phyloP scores from a whole-genome alignment of 2,888 invertebrate species.

The Erpobdella octoculata region DNA sequence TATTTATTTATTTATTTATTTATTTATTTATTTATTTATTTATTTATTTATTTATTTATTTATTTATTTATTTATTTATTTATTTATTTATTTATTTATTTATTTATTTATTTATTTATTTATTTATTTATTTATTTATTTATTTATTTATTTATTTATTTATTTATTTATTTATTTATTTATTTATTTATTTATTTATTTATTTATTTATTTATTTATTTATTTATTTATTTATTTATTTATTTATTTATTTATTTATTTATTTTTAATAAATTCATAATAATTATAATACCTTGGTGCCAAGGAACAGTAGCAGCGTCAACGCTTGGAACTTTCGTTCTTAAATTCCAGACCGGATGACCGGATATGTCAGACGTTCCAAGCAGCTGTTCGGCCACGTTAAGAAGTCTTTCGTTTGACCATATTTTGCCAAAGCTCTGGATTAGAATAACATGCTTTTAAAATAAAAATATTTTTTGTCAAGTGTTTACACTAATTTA shows the following conservation, averaged over 20 bases:
- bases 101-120: background rate
- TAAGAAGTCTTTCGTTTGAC: conserved; percentile 45
- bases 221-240: background rate
- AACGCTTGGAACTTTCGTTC: conserved; percentile 47
- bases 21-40: background rate
- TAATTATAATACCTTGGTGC: conserved; percentile 45
- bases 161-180: background rate
- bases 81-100: background rate
- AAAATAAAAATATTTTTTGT: background rate
- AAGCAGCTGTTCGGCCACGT: conserved; percentile 47
- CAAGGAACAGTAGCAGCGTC: conserved; percentile 48
- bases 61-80: background rate
- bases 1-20: background rate
- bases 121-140: background rate
- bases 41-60: background rate
- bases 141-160: background rate
- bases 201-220: background rate
- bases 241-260: background rate
- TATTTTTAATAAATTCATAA: background rate
- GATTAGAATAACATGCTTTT: background rate
- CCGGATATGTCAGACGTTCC: conserved; percentile 46
- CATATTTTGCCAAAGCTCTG: conserved; percentile 45
- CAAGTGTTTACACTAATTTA: background rate
- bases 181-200: background rate
- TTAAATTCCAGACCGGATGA: conserved; percentile 49